Conservation (phyloP, 2,888 invertebrate genomes). For the Oxycera nigricornis region DNA sequence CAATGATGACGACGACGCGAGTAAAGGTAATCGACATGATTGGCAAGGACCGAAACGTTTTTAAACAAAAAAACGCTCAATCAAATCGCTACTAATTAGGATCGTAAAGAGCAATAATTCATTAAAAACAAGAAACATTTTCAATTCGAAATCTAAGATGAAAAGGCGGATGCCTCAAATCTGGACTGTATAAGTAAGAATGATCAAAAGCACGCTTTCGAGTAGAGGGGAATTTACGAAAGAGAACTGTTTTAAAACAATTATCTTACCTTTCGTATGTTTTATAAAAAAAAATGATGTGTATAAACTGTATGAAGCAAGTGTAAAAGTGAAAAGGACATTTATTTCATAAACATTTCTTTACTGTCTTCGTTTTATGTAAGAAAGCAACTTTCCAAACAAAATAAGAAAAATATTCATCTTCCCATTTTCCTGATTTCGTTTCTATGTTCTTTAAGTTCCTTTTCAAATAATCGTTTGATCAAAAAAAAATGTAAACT, state of each 20-base stretch:
- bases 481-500: conserved; percentile 15
- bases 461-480: conserved; percentile 4
- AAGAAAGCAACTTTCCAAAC: too few relatives aligned
- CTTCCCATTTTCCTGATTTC: neutral
- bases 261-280: conserved; percentile 29
- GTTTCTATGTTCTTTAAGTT: neutral
- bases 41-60: neutral
- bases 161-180: neutral
- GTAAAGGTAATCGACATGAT: neutral
- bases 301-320: conserved; percentile 28
- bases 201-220: neutral
- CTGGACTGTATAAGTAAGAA: neutral
- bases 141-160: neutral
- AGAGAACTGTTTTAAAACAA: conserved; percentile 22
- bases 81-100: conserved; percentile 24
- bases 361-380: conserved; percentile 14
- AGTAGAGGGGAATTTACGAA: neutral
- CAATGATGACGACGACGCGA: neutral
- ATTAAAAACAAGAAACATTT: conserved; percentile 6
- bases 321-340: conserved; percentile 1
- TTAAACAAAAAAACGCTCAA: conserved; percentile 10
- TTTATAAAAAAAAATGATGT: too few relatives aligned
- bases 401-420: neutral
- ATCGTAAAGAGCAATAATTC: conserved; percentile 35
- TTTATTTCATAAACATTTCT: conserved; percentile 18